Percentiles rank a stretch among this genome's conserved stretches.
phyloP scores from a whole-genome alignment of 2,113 vertebrate genomes.

The Acrocephalus kingi region DNA sequence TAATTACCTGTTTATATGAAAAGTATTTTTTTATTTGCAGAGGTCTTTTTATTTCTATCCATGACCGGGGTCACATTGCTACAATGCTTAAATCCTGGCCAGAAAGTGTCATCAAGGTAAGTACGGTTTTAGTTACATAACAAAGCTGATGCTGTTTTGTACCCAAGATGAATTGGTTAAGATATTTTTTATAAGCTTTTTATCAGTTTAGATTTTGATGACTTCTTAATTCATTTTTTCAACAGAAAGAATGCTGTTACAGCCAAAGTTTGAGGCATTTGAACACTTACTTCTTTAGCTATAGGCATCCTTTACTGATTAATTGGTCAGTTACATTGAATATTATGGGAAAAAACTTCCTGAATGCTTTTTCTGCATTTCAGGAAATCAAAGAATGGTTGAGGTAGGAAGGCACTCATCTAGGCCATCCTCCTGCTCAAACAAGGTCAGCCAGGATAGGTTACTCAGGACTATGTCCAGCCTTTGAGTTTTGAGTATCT shows the following conservation, averaged over 20 bases:
- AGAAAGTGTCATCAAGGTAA: slow-evolving; percentile 85
- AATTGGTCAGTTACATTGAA: background rate
- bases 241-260: background rate
- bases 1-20: background rate
- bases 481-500: background rate
- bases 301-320: background rate
- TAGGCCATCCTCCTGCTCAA: background rate
- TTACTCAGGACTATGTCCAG: background rate
- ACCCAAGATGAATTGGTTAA: background rate
- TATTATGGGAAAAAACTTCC: fast-evolving
- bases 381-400: background rate
- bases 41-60: slow-evolving; percentile 94
- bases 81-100: slow-evolving; percentile 92
- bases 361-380: background rate
- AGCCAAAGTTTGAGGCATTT: background rate
- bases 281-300: background rate
- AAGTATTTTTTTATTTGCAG: slow-evolving; percentile 68
- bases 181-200: background rate
- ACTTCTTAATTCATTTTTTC: background rate
- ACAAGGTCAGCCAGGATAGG: background rate
- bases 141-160: background rate
- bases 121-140: slow-evolving; percentile 2
- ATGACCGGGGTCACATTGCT: slow-evolving; percentile 89
- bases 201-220: background rate
- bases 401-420: background rate